Evolutionary conservation across 2,113 vertebrate genomes (phyloP).

Genomic region (Elaphurus davidianus): DNA sequence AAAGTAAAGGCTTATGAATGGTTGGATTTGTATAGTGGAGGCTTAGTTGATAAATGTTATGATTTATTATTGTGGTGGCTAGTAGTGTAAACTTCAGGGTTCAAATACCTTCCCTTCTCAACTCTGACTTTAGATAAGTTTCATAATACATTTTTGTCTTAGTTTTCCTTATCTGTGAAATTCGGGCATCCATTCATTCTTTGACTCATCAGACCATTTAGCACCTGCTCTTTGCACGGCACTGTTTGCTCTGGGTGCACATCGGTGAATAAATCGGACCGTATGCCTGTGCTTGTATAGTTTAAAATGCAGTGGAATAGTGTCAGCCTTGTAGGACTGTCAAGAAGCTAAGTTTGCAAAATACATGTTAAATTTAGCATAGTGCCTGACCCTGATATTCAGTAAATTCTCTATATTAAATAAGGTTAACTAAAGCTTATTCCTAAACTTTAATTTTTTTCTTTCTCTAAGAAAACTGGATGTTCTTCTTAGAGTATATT

Average conservation of each 20-base stretch:
- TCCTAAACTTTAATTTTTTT: not conserved
- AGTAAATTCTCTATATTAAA: not conserved
- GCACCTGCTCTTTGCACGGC: not conserved
- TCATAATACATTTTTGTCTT: not conserved
- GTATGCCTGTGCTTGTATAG: not conserved
- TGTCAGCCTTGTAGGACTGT: not conserved
- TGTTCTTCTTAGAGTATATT: not conserved
- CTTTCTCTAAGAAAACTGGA: not conserved
- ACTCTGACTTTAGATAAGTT: not conserved
- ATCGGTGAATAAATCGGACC: not conserved
- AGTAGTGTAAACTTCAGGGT: not conserved
- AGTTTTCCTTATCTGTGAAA: not conserved
- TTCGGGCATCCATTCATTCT: not conserved
- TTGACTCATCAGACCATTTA: not conserved
- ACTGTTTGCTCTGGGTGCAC: not conserved
- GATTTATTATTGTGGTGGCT: not conserved
- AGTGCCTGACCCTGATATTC: not conserved
- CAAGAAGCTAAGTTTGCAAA: not conserved
- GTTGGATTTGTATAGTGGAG: not conserved
- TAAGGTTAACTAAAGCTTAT: not conserved
- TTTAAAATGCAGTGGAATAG: not conserved
- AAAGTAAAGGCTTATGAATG: not conserved
- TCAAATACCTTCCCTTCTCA: not conserved
- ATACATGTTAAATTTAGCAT: not conserved
- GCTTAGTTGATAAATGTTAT: not conserved